Evolutionary conservation across 1,140 invertebrate species (phyloP).

Genomic region (Diorhabda sublineata): DNA sequence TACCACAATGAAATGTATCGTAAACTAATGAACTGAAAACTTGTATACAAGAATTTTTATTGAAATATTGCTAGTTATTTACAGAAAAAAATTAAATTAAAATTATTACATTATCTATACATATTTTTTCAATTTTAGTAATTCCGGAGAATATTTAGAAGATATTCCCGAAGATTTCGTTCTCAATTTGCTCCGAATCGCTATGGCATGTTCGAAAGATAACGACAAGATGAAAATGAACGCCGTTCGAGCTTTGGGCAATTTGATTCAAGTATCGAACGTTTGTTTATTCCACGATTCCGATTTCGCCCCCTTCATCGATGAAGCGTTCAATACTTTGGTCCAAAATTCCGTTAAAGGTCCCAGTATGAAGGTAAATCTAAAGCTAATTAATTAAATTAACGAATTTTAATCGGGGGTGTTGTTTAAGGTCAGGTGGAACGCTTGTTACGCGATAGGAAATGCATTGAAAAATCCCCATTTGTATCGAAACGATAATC

Average conservation of each 20-base stretch:
- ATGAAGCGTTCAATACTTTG: constrained; percentile 57
- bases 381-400: not conserved
- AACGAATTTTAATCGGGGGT: constrained; percentile 2
- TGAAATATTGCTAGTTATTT: no score
- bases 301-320: constrained; percentile 51
- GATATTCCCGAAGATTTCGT: constrained; percentile 64
- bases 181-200: constrained; percentile 61
- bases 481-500: constrained; percentile 51
- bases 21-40: no score
- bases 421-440: constrained; percentile 70
- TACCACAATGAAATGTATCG: no score
- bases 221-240: constrained; percentile 79
- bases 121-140: constrained; percentile 8
- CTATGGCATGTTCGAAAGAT: constrained; percentile 61
- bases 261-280: constrained; percentile 65
- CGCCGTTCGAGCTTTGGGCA: constrained; percentile 74
- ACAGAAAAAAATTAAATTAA: no score
- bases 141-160: constrained; percentile 44
- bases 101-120: no score
- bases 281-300: constrained; percentile 51
- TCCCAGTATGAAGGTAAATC: constrained; percentile 69
- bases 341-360: constrained; percentile 63
- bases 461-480: constrained; percentile 66
- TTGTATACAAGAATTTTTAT: no score
- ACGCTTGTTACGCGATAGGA: constrained; percentile 82